phyloP scores from a whole-genome alignment of 2,888 invertebrate species.

The Urechis unicinctus region DNA sequence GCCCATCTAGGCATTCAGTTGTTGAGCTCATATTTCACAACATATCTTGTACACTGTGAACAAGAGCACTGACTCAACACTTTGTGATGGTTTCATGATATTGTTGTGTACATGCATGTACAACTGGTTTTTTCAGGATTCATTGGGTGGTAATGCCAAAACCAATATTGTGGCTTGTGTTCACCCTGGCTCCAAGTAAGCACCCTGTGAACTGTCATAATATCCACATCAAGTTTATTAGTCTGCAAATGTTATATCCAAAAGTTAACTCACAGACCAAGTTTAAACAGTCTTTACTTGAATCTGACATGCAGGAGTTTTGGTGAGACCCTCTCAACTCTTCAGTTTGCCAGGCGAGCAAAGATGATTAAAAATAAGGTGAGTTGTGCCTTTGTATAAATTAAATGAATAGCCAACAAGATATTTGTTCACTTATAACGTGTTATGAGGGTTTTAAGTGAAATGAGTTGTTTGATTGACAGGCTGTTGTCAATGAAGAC shows the following conservation, averaged over 20 bases:
- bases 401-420: neutral
- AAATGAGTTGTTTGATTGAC: slow-evolving; percentile 1
- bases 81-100: no score
- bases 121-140: slow-evolving; percentile 45
- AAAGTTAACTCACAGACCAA: no score
- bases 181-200: slow-evolving; percentile 48
- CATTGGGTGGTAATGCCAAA: slow-evolving; percentile 51
- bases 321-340: slow-evolving; percentile 49
- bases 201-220: no score
- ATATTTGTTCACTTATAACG: no score
- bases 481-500: slow-evolving; percentile 50
- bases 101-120: no score
- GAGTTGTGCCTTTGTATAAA: neutral
- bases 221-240: no score
- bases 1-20: neutral
- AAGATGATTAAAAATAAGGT: slow-evolving; percentile 51
- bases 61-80: no score
- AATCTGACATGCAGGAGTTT: no score
- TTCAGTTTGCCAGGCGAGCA: slow-evolving; percentile 49
- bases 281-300: no score
- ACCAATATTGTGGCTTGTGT: slow-evolving; percentile 51
- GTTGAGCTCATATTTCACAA: neutral
- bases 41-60: neutral
- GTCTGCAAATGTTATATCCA: no score
- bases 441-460: no score